Evolutionary conservation across 2,797 vertebrate genomes (phyloP).

Genomic region (Novumbra hubbsi): DNA sequence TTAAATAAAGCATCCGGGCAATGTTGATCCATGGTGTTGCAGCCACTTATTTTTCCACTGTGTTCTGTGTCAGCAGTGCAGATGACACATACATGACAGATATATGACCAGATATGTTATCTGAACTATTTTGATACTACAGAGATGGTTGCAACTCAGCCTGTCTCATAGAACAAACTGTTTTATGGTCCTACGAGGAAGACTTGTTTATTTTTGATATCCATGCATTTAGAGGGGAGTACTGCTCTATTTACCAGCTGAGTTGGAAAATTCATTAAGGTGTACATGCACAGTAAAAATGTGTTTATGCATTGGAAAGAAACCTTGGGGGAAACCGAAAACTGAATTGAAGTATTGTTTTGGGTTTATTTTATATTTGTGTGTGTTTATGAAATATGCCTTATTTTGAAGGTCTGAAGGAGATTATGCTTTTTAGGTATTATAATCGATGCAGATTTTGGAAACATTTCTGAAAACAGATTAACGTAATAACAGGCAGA

Average conservation of each 20-base stretch:
- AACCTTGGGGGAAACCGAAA: neutral
- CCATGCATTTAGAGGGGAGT: slow-evolving; percentile 19
- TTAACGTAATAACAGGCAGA: slow-evolving; percentile 13
- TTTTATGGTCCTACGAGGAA: slow-evolving; percentile 2
- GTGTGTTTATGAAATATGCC: neutral
- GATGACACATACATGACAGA: slow-evolving; percentile 67
- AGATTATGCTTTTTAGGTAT: neutral
- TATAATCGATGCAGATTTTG: slow-evolving; percentile 9
- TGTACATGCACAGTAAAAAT: neutral
- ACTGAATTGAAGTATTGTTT: neutral
- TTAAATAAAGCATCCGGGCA: slow-evolving; percentile 58
- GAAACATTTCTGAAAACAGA: slow-evolving; percentile 9
- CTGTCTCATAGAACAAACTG: slow-evolving; percentile 43
- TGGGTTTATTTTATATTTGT: neutral
- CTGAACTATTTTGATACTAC: slow-evolving; percentile 60
- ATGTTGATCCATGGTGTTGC: slow-evolving; percentile 13
- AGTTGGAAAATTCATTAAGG: neutral
- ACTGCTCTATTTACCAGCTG: neutral
- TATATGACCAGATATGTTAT: slow-evolving; percentile 56
- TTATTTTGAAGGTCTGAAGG: slow-evolving; percentile 6
- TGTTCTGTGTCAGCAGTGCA: slow-evolving; percentile 43
- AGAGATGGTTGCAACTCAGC: slow-evolving; percentile 47
- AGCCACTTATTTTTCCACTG: slow-evolving; percentile 56
- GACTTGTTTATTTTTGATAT: neutral
- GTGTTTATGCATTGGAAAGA: neutral